These are phyloP conservation scores for Trilocha varians DNA, from an alignment of 2,888 invertebrate species.

Conservation along the genomic window DNA sequence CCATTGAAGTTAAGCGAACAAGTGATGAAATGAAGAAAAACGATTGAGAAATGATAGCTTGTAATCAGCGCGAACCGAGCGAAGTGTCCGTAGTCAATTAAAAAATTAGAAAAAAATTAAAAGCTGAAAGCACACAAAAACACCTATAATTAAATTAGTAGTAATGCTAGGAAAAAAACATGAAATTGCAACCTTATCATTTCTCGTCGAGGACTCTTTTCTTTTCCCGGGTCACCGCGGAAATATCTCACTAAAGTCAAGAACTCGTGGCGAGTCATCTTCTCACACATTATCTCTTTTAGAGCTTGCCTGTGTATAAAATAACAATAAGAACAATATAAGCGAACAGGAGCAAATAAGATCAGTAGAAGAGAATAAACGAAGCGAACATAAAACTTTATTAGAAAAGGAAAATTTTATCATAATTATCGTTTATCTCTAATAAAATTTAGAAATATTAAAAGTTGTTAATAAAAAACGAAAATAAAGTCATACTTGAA, in stretches of 20 bases:
- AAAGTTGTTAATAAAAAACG: background rate
- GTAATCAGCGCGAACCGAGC: too few relatives aligned
- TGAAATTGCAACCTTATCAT: conserved; percentile 44
- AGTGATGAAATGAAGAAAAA: too few relatives aligned
- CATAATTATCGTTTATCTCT: too few relatives aligned
- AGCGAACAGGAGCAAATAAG: background rate
- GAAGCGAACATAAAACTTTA: too few relatives aligned
- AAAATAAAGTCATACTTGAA: conserved; percentile 47
- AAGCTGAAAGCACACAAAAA: too few relatives aligned
- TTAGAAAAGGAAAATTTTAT: too few relatives aligned
- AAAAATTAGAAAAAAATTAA: too few relatives aligned
- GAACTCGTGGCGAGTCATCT: conserved; percentile 86
- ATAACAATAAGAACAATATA: conserved; percentile 15
- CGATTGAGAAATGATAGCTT: too few relatives aligned
- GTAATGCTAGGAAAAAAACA: too few relatives aligned
- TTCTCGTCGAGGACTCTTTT: conserved; percentile 51
- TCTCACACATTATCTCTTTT: conserved; percentile 76
- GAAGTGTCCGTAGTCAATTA: too few relatives aligned
- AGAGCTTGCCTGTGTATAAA: conserved; percentile 78
- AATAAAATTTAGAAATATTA: background rate
- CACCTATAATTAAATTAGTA: too few relatives aligned
- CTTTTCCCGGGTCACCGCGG: conserved; percentile 73
- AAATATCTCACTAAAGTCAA: conserved; percentile 82
- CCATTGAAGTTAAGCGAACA: too few relatives aligned
- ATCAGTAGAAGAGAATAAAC: background rate